Evolutionary conservation across 2,888 invertebrate genomes (phyloP), one percentile per base, ranked within the genome.

Genomic region (Hyposoter dolosus): DNA sequence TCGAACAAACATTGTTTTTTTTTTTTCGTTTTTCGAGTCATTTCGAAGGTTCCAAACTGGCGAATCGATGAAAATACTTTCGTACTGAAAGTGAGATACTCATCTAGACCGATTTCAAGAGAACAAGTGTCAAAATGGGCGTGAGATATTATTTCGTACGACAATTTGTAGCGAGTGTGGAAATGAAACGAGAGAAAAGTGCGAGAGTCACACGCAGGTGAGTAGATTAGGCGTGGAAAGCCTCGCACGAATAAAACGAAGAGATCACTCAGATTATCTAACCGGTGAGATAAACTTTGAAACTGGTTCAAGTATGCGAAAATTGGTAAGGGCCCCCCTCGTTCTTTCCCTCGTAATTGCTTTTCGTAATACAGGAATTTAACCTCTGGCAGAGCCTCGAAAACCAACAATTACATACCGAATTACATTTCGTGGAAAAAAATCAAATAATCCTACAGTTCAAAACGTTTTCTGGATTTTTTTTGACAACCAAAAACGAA

Each of bases 131-230:
- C 15, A 60, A 60, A 60, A 40, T 35, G 35, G 19, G 65, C 10
- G 65, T 66, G 65, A 40, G 65, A 66, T 65, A 35, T 65, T 65
- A 10, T 40, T 66, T 66, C n/a, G 65, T 66, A 3, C 28, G 65
- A 66, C 35, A 23, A 32, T 45, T 72, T 69, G 45, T 43, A 68
- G n/a, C 23, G 40, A n/a, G 77, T 66, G 76, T 53, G 28, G 72
- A 17, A 74, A 89, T 87, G 90, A 88, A 87, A 83, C 82, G 82
- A 28, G 40, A 66, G 66, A 66, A 40, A 15, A 17, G 3, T 12
- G 56, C 23, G 56, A 56, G 56, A 56, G 23, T 28, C 23, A 56
- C 56, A 56, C 56, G 35, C 35, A 12, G 56, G 23, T 12, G 23
- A 28, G 56, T 23, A 23, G 56, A 68, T 68, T 68, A 43, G 40